These are phyloP conservation scores for Bagarius yarrelli DNA, from an alignment of 2,113 vertebrate genomes.

Conservation along the genomic window DNA sequence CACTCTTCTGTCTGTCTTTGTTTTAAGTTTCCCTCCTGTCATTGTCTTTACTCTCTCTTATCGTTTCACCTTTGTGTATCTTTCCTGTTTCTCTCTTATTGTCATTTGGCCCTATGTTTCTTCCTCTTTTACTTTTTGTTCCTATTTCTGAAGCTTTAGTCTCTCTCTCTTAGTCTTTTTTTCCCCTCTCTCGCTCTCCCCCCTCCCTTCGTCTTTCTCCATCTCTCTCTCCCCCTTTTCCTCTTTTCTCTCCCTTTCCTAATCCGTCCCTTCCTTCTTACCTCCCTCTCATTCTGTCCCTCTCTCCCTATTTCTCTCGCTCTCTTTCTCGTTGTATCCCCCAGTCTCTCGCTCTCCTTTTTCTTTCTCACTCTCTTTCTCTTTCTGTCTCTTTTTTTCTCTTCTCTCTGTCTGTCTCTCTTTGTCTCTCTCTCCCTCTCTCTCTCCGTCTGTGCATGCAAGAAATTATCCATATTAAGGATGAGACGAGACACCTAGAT, in stretches of 20 bases:
- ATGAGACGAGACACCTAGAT: too few relatives aligned
- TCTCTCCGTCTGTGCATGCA: background rate
- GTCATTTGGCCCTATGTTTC: background rate
- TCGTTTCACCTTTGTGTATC: too few relatives aligned
- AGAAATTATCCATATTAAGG: too few relatives aligned
- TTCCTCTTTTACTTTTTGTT: too few relatives aligned
- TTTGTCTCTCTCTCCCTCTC: background rate
- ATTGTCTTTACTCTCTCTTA: background rate
- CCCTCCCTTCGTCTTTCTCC: slow-evolving; percentile 6
- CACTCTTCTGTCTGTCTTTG: background rate
- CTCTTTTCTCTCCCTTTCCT: background rate
- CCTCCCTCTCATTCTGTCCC: background rate
- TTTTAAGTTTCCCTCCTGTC: background rate
- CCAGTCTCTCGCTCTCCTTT: background rate
- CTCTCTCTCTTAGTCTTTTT: too few relatives aligned
- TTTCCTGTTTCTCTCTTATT: too few relatives aligned
- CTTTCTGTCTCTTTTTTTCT: background rate
- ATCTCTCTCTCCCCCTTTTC: slow-evolving; percentile 2
- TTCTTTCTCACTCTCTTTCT: background rate
- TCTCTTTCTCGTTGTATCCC: too few relatives aligned
- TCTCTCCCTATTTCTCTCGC: background rate
- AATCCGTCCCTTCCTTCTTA: background rate
- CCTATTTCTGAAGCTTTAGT: too few relatives aligned
- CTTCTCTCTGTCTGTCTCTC: background rate
- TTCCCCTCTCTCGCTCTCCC: background rate